phyloP scores from a whole-genome alignment of 2,113 vertebrate species.

The Eurypyga helias region DNA sequence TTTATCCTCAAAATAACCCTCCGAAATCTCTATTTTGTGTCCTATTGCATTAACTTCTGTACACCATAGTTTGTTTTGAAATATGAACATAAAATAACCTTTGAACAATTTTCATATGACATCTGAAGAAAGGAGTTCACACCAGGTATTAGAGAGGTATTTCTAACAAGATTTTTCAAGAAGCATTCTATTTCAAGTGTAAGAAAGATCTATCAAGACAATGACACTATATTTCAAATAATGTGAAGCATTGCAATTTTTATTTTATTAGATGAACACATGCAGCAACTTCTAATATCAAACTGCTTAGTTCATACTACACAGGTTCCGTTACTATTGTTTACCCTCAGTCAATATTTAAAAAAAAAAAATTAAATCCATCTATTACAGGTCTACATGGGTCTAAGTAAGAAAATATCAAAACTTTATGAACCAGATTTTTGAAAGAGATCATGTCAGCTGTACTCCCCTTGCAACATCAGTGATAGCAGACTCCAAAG shows the following conservation, averaged over 20 bases:
- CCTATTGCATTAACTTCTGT: not conserved
- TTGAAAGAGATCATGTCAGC: not conserved
- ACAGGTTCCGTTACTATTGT: not conserved
- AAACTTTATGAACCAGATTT: not conserved
- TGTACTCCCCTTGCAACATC: not conserved
- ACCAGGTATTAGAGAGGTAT: not conserved
- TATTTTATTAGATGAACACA: not conserved
- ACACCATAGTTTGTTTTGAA: not conserved
- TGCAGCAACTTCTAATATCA: not conserved
- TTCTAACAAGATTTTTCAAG: not conserved
- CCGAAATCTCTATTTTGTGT: not conserved
- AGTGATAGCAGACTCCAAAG: not conserved
- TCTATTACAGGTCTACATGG: not conserved
- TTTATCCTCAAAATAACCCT: not conserved
- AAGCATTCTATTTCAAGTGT: not conserved
- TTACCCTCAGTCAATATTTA: not conserved
- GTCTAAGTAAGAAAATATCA: not conserved
- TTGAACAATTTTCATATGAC: not conserved
- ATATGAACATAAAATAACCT: not conserved
- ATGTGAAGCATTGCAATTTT: not conserved
- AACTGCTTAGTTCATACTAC: not conserved
- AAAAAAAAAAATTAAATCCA: not conserved
- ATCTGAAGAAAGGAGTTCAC: not conserved
- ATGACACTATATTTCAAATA: not conserved
- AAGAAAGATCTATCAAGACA: not conserved